phyloP scores from a whole-genome alignment of 2,797 vertebrate genomes.

The Gouania willdenowi region DNA sequence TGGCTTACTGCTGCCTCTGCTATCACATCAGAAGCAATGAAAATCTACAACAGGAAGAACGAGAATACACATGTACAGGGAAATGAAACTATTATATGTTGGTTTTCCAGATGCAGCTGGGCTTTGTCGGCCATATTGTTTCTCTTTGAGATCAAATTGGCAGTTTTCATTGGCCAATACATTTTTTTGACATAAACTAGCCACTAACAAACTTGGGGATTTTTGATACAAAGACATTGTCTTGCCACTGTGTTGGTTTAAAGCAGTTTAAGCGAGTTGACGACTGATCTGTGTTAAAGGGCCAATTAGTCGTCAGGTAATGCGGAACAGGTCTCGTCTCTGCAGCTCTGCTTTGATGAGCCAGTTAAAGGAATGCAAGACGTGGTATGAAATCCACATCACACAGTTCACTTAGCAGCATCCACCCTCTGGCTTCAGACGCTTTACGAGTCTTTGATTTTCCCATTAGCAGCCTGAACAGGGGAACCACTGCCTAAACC shows the following conservation, averaged over 20 bases:
- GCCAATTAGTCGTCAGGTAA: conserved; percentile 49
- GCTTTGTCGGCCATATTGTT: no score
- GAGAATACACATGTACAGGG: no score
- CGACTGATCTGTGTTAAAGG: conserved; percentile 43
- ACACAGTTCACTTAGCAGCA: conserved; percentile 17
- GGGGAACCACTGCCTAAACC: conserved; percentile 29
- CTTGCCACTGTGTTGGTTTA: conserved; percentile 11
- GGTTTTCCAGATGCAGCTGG: no score
- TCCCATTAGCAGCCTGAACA: conserved; percentile 34
- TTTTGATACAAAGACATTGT: conserved; percentile 3
- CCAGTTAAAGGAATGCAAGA: conserved; percentile 17
- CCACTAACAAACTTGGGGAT: no score
- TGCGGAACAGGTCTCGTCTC: conserved; percentile 18
- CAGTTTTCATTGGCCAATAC: no score
- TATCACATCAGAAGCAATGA: no score
- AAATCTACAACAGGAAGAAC: no score
- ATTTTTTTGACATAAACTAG: no score
- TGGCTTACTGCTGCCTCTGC: no score
- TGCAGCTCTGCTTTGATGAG: conserved; percentile 33
- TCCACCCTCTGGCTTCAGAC: conserved; percentile 32
- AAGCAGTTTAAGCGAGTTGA: conserved; percentile 18
- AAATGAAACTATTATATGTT: no score
- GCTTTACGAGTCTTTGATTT: conserved; percentile 48
- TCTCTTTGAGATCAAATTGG: no score
- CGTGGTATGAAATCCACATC: conserved; percentile 20